Conservation (phyloP, 2,113 vertebrate genomes). For the Leucosticte australis region DNA sequence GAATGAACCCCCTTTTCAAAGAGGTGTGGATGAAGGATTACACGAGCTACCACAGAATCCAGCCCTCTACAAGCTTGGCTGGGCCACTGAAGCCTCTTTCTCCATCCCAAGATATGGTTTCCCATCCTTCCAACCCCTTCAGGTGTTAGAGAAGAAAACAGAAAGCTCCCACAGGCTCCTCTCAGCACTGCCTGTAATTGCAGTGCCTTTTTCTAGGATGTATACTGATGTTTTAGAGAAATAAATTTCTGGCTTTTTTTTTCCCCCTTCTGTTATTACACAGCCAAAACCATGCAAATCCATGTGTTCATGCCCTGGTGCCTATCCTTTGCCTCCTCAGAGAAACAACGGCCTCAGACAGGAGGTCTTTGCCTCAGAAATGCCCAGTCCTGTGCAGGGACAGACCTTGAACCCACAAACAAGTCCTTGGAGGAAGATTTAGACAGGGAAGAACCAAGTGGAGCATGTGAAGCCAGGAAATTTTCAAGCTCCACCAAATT, state of each 20-base stretch:
- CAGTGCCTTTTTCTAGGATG: not conserved
- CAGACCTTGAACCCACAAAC: not conserved
- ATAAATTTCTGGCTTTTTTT: not conserved
- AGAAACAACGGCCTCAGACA: not conserved
- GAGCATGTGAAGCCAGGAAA: not conserved
- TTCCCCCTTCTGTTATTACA: not conserved
- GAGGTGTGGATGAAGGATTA: not conserved
- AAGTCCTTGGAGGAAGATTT: not conserved
- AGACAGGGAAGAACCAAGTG: not conserved
- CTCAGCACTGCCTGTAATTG: not conserved
- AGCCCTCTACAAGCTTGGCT: accelerated
- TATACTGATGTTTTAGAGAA: not conserved
- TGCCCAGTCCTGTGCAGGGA: accelerated
- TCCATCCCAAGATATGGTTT: not conserved
- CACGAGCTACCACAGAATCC: not conserved
- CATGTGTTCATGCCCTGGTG: not conserved
- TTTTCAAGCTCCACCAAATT: not conserved
- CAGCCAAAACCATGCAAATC: not conserved
- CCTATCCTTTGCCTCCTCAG: not conserved
- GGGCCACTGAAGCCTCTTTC: not conserved
- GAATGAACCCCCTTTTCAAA: not conserved
- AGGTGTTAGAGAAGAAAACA: not conserved
- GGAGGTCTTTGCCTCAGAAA: not conserved
- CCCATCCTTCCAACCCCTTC: not conserved
- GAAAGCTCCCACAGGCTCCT: not conserved